Base-by-base conservation (phyloP, 2,888 invertebrate genomes). In the Limnephilus rhombicus region DNA sequence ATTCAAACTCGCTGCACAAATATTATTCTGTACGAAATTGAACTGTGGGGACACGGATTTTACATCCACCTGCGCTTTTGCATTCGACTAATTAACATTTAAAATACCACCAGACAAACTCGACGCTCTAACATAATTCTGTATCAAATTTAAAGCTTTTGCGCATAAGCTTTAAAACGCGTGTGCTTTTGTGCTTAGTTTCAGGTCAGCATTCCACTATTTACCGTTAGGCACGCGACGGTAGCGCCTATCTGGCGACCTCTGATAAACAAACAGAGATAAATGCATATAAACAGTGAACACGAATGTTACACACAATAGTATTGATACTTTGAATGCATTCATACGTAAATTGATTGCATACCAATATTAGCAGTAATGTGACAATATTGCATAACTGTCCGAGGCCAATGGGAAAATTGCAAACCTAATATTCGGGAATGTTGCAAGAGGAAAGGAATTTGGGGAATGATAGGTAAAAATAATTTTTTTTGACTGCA, bases 201-300 rank as follows among this genome's bases (percentile, higher is more conserved):
- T 41, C 53, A 68, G 86, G 49, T 49, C 49, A 49, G 45, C 45
- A 86, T 86, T 49, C 86, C 29, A 9, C 29, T 53, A 37, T 45
- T 37, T 86, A 45, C 86, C 49, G 86, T 86, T 86, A 49, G 53
- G 31, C 86, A 86, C 86, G 86, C 86, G 45, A 86, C 86, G n/a
- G 86, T 12, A 86, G 86, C 86, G n/a, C 49, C 45, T n/a, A 68
- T 68, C 68, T 68, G 68, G 68, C 68, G 68, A 68, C 68, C 24
- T 68, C 68, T 68, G 68, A 68, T 68, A 68, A n/a, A 68, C 68
- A 24, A 24, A 68, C 68, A 68, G 9, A 68, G 24, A 68, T 68
- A 68, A 18, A 24, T n/a, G 9, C 24, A 24, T n/a, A 7, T 24
- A 68, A 18, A 18, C 68, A 68, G 68, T n/a, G 7, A 1, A 68